Conservation (phyloP, 1,140 invertebrate species). For the Elysia chlorotica region DNA sequence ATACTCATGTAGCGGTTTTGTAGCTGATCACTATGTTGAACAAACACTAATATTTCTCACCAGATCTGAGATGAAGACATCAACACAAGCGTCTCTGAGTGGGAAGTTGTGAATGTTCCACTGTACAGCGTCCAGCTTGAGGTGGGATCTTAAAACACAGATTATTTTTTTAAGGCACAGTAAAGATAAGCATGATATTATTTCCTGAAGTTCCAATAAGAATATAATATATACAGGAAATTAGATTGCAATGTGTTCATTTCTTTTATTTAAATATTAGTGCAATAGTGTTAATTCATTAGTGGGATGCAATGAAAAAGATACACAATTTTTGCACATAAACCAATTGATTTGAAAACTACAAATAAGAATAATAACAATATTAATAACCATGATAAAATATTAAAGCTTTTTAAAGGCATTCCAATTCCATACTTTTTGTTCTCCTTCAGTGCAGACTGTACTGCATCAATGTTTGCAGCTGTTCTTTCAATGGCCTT, state of each 20-base stretch:
- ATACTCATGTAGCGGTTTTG: too few species aligned
- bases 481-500: constrained; percentile 60
- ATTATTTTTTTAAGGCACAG: constrained; percentile 1
- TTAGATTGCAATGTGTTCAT: too few species aligned
- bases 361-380: too few species aligned
- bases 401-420: too few species aligned
- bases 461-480: constrained; percentile 60
- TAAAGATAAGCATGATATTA: neutral
- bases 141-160: constrained; percentile 35
- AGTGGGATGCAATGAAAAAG: neutral
- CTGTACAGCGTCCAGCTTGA: constrained; percentile 57
- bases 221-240: too few species aligned
- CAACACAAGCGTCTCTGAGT: constrained; percentile 64
- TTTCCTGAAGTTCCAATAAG: too few species aligned
- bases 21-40: too few species aligned
- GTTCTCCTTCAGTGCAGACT: neutral
- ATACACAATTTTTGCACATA: neutral
- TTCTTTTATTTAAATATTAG: too few species aligned
- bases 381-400: too few species aligned
- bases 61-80: constrained; percentile 69
- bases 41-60: too few species aligned
- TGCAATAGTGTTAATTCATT: neutral
- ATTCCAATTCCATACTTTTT: neutral
- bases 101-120: constrained; percentile 66
- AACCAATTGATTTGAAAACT: neutral